Evolutionary conservation across 2,113 vertebrate species (phyloP), one percentile per base, ranked within the genome.

Genomic region (Scopus umbretta): DNA sequence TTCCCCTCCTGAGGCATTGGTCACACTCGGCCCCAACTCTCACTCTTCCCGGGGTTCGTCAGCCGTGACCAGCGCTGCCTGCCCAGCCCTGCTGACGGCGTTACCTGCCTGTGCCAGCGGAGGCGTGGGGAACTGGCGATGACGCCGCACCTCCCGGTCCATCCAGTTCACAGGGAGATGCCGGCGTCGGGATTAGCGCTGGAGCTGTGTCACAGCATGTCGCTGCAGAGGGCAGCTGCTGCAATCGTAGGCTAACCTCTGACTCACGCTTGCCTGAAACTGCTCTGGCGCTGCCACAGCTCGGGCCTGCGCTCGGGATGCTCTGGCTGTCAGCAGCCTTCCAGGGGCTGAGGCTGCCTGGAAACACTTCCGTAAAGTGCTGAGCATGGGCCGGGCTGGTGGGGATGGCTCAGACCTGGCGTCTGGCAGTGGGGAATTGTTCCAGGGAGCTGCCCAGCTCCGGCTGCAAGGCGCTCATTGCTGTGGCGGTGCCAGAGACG

Each of bases 301-400:
- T n/a, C 2, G 2, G 45, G 36, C 20, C 58, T 19, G 8, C 21
- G n/a, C 56, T 23, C 0, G 10, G 82, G 92, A 42, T 72, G 86
- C 88, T 80, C 30, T 2, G 4, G 68, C 59, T 38, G 45, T 11
- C 9, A 2, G 19, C 29, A 47, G 40, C 61, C 7, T 5, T 38
- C 56, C 65, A 1, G 36, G 43, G 42, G 72, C 23, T 27, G 30
- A 25, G 32, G 30, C n/a, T 20, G 49, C 14, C 6, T 6, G 7
- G 23, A 47, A 76, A 61, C 0, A 2, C n/a, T 63, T 6, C 76
- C 1, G 7, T 59, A 2, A 30, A 49, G 71, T 0, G 0, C 21
- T 0, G 2, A 13, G 45, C 2, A 2, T 22, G 0, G 76, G 14
- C 29, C 0, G 1, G 49, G 81, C 53, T 18, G 74, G 13, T 2